These are phyloP conservation scores for Eucidaris tribuloides DNA, from an alignment of 35 echinoderm and acorn worm species.

Conservation along the genomic window DNA sequence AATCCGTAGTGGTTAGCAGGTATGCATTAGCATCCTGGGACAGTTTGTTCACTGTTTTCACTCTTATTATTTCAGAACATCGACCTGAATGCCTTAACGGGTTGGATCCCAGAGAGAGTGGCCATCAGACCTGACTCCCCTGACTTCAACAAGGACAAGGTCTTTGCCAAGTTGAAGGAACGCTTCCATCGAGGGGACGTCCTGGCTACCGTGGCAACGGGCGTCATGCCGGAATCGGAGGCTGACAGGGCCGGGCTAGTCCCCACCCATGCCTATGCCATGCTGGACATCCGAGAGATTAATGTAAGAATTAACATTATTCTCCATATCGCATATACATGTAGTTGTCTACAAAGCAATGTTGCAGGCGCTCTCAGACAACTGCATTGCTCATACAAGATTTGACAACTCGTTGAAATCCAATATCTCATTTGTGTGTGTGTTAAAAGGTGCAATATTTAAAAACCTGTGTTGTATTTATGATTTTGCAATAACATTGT, in stretches of 20 bases:
- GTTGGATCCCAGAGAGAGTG: conserved; percentile 96
- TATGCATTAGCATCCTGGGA: too few species aligned
- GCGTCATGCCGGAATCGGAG: conserved; percentile 69
- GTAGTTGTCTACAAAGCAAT: not conserved
- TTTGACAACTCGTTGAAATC: too few species aligned
- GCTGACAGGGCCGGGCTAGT: conserved; percentile 92
- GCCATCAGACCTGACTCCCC: conserved; percentile 44
- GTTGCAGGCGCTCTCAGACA: too few species aligned
- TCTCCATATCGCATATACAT: too few species aligned
- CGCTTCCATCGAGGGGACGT: conserved; percentile 86
- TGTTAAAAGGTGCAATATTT: too few species aligned
- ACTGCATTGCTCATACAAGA: too few species aligned
- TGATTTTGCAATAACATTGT: too few species aligned
- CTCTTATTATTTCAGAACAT: conserved; percentile 82
- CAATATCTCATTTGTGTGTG: too few species aligned
- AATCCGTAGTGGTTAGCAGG: too few species aligned
- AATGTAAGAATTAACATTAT: conserved; percentile 29
- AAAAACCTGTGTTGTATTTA: too few species aligned
- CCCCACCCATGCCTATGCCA: conserved; percentile 93
- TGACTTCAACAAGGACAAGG: conserved; percentile 79
- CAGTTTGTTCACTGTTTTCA: too few species aligned
- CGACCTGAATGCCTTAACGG: conserved; percentile 88
- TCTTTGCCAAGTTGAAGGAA: conserved; percentile 69
- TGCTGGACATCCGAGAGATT: conserved; percentile 89
- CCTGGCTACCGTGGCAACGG: conserved; percentile 91